Evolutionary conservation across 2,797 vertebrate genomes (phyloP).

Genomic region (Podargus strigoides): DNA sequence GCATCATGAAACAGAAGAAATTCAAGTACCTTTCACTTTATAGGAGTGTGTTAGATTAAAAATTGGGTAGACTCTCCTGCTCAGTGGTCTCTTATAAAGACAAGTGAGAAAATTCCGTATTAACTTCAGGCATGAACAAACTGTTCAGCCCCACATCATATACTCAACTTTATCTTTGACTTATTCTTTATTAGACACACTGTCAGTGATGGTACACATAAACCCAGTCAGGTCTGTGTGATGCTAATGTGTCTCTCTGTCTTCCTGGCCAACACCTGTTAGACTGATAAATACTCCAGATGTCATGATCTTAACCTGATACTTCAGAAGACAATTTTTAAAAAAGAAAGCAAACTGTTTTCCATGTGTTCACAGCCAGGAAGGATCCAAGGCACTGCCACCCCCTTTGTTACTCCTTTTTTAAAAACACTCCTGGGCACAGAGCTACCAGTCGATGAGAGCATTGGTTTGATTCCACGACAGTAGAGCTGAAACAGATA

Average conservation of each 20-base stretch:
- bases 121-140: background rate
- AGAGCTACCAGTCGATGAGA: background rate
- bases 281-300: background rate
- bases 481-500: background rate
- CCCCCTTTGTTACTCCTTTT: background rate
- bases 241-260: background rate
- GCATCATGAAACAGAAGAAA: background rate
- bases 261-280: background rate
- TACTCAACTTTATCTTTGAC: background rate
- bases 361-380: background rate
- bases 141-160: background rate
- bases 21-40: background rate
- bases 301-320: background rate
- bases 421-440: background rate
- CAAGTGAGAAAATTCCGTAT: background rate
- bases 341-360: background rate
- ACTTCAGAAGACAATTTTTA: background rate
- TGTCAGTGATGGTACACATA: background rate
- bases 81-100: background rate
- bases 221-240: rapidly evolving
- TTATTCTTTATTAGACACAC: background rate
- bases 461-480: background rate
- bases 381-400: background rate
- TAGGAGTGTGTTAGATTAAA: background rate
- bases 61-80: background rate